Evolutionary conservation across 2,888 invertebrate species (phyloP), one percentile per base, ranked within the genome.

Genomic region (Aradus depressus): DNA sequence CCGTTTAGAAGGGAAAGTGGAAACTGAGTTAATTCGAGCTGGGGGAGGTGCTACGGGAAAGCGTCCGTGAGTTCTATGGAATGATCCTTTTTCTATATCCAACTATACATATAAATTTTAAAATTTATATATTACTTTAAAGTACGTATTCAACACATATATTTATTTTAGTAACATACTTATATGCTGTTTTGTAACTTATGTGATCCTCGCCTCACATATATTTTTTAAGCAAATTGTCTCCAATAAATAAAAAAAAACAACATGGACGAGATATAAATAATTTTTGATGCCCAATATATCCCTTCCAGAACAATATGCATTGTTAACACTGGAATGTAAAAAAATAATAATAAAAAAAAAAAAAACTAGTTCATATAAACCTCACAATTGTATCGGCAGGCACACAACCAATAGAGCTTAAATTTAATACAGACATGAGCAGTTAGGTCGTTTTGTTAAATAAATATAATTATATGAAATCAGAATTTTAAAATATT

Each of bases 251-350:
- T 31, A 43, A 48, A 43, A 39, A 39, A n/a, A n/a, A n/a, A n/a
- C n/a, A n/a, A n/a, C n/a, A n/a, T n/a, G n/a, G n/a, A n/a, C n/a
- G n/a, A n/a, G 34, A 43, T 19, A 51, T 32, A 51, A 31, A 52
- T 43, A 49, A 56, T 34, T 50, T 50, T 48, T 54, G 49, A 58
- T 58, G 58, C 58, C 58, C 58, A 54, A 55, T 52, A 41, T 55
- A 58, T 58, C 58, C 58, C 58, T 49, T 57, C 55, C 58, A 55
- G 56, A 56, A 39, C 38, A 44, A 41, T 39, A 23, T 35, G 26
- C 25, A 28, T 44, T 44, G 48, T 35, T 45, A 44, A 51, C 44
- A 53, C 53, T 58, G 56, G 56, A 58, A 58, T 58, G 56, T 58
- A 44, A 55, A 44, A 43, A 51, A 55, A 35, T 31, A 52, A 41